phyloP scores from a whole-genome alignment of 2,113 vertebrate species.

The Cyanoliseus patagonus region DNA sequence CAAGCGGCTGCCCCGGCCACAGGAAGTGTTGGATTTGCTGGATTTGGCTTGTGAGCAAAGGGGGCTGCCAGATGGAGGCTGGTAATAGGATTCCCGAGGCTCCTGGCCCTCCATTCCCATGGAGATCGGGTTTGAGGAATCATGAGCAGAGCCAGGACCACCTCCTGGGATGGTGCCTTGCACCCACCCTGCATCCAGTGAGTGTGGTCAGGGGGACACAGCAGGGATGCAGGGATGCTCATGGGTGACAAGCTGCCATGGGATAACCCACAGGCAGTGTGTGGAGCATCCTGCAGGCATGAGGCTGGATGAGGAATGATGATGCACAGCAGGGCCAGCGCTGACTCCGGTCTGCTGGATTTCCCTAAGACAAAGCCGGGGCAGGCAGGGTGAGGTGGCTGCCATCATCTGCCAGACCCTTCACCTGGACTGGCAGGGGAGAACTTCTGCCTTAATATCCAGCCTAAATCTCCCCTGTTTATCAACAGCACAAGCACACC shows the following conservation, averaged over 20 bases:
- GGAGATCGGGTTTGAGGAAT: background rate
- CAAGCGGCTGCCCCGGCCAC: accelerated
- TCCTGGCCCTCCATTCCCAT: accelerated
- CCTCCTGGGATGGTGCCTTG: accelerated
- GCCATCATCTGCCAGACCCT: background rate
- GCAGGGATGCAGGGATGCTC: accelerated
- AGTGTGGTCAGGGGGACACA: background rate
- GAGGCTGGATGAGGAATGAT: accelerated
- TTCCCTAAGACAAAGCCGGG: background rate
- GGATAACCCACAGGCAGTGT: accelerated
- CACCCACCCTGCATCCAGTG: accelerated
- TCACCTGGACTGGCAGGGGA: background rate
- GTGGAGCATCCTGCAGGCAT: background rate
- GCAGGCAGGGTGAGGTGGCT: background rate
- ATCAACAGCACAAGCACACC: background rate
- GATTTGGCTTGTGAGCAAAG: background rate
- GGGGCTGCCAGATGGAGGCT: background rate
- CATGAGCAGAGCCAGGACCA: accelerated
- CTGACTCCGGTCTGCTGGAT: background rate
- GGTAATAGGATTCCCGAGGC: background rate
- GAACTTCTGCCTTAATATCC: background rate
- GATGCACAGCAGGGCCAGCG: accelerated
- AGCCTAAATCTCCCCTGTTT: background rate
- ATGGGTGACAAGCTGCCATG: accelerated
- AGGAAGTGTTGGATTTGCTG: background rate